Conservation (phyloP, 2,888 invertebrate genomes). For the Dryocosmus kuriphilus region DNA sequence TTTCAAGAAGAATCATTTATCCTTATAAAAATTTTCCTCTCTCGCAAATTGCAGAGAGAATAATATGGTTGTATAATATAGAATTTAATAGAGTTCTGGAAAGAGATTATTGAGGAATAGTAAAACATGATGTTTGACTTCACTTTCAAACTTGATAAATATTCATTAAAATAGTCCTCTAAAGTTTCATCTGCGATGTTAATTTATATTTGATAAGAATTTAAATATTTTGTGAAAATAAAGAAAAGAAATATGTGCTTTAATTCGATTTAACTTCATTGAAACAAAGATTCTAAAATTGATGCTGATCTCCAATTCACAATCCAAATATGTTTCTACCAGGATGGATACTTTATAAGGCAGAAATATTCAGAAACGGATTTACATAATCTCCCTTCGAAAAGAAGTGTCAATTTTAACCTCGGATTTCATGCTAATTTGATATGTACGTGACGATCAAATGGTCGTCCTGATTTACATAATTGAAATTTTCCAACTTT, state of each 20-base stretch:
- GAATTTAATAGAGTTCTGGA: conserved; percentile 4
- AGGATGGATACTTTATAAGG: neutral
- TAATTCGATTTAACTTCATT: no score
- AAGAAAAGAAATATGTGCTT: no score
- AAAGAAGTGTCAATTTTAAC: conserved; percentile 3
- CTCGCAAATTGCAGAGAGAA: no score
- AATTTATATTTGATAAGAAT: no score
- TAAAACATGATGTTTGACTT: neutral
- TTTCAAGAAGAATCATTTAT: neutral
- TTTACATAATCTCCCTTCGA: neutral
- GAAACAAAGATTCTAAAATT: neutral
- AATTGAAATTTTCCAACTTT: neutral
- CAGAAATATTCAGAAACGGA: neutral
- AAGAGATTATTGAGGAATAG: conserved; percentile 15
- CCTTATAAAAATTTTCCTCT: neutral
- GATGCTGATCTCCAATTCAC: neutral
- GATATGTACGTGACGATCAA: neutral
- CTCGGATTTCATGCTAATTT: neutral
- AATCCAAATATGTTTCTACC: neutral
- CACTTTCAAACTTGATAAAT: no score
- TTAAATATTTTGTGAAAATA: no score
- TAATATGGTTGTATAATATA: conserved; percentile 9
- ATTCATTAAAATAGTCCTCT: no score
- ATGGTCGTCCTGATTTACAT: neutral
- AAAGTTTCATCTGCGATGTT: no score